Evolutionary conservation across 2,113 vertebrate species (phyloP).

Genomic region (Anarhynchus alexandrinus): DNA sequence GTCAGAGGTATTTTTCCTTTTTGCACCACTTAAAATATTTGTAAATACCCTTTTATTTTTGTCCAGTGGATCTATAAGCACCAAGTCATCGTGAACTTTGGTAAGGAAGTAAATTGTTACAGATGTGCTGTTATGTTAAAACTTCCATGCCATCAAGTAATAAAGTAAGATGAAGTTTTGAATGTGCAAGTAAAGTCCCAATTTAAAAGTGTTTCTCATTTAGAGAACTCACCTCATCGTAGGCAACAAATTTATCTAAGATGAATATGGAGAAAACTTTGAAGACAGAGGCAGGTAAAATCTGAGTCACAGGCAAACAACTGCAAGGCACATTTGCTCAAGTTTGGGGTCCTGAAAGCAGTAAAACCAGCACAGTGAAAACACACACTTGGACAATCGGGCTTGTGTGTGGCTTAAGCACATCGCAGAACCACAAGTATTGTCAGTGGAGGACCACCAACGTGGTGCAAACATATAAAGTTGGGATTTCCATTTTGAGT

Average conservation of each 20-base stretch:
- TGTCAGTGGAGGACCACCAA: neutral
- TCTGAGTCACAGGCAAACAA: neutral
- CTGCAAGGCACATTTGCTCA: rapidly evolving
- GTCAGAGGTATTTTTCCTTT: neutral
- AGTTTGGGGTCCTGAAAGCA: neutral
- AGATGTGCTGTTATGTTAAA: neutral
- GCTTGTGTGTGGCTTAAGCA: neutral
- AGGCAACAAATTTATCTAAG: neutral
- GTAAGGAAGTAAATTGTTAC: neutral
- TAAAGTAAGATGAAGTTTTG: neutral
- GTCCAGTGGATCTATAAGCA: neutral
- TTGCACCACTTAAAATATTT: neutral
- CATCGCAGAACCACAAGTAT: rapidly evolving
- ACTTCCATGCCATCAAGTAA: neutral
- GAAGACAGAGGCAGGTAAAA: neutral
- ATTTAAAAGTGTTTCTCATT: neutral
- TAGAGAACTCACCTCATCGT: neutral
- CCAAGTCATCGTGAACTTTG: neutral
- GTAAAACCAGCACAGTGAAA: neutral
- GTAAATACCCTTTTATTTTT: neutral
- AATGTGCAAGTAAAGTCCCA: neutral
- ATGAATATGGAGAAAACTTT: rapidly evolving
- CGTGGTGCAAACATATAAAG: rapidly evolving
- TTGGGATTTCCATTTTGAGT: neutral
- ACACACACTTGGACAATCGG: neutral